Conservation (phyloP, 2,888 invertebrate species). For the Troides oblongomaculatus region DNA sequence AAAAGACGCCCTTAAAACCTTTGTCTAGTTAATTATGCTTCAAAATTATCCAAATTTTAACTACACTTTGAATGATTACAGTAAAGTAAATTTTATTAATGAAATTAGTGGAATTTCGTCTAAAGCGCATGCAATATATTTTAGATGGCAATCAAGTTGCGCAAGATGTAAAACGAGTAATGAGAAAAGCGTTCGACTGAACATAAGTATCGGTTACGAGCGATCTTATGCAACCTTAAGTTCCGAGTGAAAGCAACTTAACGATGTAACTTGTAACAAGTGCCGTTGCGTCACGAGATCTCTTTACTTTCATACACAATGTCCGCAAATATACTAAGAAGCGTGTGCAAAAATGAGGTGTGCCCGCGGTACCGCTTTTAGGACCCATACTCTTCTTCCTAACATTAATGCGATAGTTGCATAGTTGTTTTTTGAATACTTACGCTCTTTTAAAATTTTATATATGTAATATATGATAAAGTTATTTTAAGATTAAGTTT, state of each 20-base stretch:
- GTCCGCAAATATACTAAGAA: constrained; percentile 8
- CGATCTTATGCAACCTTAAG: constrained; percentile 37
- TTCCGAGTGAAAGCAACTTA: constrained; percentile 55
- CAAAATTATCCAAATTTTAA: neutral
- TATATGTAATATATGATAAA: too few relatives aligned
- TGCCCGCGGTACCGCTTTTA: neutral
- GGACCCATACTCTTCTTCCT: neutral
- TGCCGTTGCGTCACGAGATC: constrained; percentile 30
- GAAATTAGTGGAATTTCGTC: constrained; percentile 1
- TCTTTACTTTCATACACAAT: constrained; percentile 32
- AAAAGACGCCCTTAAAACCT: neutral
- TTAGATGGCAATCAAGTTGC: constrained; percentile 15
- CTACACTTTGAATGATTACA: neutral
- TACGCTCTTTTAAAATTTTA: too few relatives aligned
- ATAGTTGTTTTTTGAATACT: too few relatives aligned
- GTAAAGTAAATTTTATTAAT: neutral
- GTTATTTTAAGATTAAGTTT: too few relatives aligned
- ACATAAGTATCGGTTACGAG: constrained; percentile 32
- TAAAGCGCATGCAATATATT: constrained; percentile 16
- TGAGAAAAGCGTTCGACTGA: constrained; percentile 21
- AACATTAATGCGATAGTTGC: too few relatives aligned
- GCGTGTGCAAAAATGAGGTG: neutral
- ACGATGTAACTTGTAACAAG: constrained; percentile 44
- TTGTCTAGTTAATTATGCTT: neutral
- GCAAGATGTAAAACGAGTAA: constrained; percentile 23